Base-by-base conservation (phyloP, 2,113 vertebrate genomes). In the Eretmochelys imbricata region DNA sequence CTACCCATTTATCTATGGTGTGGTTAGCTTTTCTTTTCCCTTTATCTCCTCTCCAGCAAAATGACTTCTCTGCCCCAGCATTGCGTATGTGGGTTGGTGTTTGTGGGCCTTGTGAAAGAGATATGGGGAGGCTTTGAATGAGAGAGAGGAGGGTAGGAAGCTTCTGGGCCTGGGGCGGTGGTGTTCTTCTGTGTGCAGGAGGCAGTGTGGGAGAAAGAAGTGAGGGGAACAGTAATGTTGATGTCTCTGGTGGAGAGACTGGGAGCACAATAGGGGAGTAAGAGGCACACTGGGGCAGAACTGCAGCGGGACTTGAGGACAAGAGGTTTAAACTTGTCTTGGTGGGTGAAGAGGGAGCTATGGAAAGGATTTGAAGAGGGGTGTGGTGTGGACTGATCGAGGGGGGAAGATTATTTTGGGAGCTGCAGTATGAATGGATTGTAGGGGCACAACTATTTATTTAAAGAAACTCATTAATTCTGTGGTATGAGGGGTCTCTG, bases 381-480 rank as follows among this genome's bases (percentile, higher is more conserved):
- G 24, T 82, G 51, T 0, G 2, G 49, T 29, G 81, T 84, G 82
- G 55, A 84, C 38, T 0, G 0, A 38, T 38, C 11, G 57, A 0
- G 0, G 35, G 51, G 29, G 84, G n/a, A 72, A 8, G 51, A 24
- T 65, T 10, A 4, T 17, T 51, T 17, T 59, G n/a, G 65, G 51
- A 31, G 49, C 8, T 75, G 0, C 42, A 35, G 29, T 72, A 0
- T 0, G 19, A 22, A 31, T 76, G 84, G 17, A 8, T 0, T 0
- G 31, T 5, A 57, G 38, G 89, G 65, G 31, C 24, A 38, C 1
- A 80, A 14, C 29, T 86, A 17, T 75, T 69, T 94, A 80, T 93
- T 96, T 95, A 95, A 89, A 84, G 91, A 78, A 80, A 91, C 9
- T 16, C 69, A 3, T 89, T 96, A 83, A 81, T 95, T 96, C 85